Percentiles rank a stretch among this genome's conserved stretches.
These are phyloP conservation scores for Scaptomyza pallida DNA, from an alignment of 1,140 invertebrate genomes.

Conservation along the genomic window DNA sequence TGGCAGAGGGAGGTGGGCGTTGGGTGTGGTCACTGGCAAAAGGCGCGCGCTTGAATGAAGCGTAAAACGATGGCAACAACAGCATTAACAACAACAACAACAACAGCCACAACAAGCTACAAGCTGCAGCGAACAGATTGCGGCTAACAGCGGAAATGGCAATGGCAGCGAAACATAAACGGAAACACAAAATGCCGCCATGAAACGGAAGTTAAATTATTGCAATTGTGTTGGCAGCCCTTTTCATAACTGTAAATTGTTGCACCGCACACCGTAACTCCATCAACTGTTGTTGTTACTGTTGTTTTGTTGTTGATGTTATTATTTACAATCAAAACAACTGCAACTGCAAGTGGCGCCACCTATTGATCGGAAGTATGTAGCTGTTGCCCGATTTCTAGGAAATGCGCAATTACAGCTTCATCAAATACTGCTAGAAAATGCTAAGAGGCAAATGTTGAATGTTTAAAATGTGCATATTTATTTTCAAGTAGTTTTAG, in stretches of 20 bases:
- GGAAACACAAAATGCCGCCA: constrained; percentile 78
- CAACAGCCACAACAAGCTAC: constrained; percentile 15
- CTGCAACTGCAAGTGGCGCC: constrained; percentile 14
- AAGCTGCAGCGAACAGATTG: constrained; percentile 62
- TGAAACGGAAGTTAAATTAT: constrained; percentile 80
- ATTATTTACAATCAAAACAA: constrained; percentile 14
- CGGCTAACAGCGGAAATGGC: constrained; percentile 41
- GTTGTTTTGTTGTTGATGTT: constrained; percentile 8
- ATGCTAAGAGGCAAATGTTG: neutral
- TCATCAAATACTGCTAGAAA: neutral
- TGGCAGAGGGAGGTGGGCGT: neutral
- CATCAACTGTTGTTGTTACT: neutral
- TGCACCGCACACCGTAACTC: neutral
- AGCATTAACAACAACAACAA: constrained; percentile 2
- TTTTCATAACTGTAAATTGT: constrained; percentile 75
- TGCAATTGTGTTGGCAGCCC: constrained; percentile 68
- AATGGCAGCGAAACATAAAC: constrained; percentile 54
- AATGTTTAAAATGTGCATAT: neutral
- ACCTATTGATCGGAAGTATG: constrained; percentile 8
- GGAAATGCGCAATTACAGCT: constrained; percentile 7
- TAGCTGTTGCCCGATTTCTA: neutral
- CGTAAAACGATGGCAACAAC: constrained; percentile 18
- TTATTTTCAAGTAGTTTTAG: too few species aligned
- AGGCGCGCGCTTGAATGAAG: constrained; percentile 41
- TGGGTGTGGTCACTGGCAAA: constrained; percentile 29